Base-by-base conservation (phyloP, 2,888 invertebrate species). In the Endotricha flammealis region DNA sequence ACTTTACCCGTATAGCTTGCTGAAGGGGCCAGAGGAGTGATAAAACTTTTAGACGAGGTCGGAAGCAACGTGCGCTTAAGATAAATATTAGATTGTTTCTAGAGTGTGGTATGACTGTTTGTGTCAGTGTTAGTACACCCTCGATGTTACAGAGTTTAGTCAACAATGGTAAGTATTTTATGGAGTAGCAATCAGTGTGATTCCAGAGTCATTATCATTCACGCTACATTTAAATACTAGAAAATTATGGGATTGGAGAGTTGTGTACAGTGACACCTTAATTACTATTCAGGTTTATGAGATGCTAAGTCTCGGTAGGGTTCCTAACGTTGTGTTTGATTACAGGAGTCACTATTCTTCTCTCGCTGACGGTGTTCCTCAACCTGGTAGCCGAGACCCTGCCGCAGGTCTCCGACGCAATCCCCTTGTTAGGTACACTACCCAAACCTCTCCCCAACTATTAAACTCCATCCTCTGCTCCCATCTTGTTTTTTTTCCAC, bases 321-420 rank as follows among this genome's bases (percentile, higher is more conserved):
- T 45, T 80, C 86, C 87, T 88, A 87, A 89, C 85, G 72, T 69
- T 89, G 73, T 89, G 82, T 90, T 90, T 90, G 91, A 90, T 94
- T 94, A 88, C 95, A 97, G 97, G 97, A 91, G 97, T 98, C 90
- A 97, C 97, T 90, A 97, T 98, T 90, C 95, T 98, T 89, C 96
- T 99, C 87, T 98, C 98, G 88, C 94, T 99, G 91, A 98, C 98
- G 91, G 98, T 99, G 91, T 99, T 99, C 92, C 95, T 98, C 91
- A 96, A 98, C 91, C 94, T 98, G 91, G 98, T 99, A 88, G 97
- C 98, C 69, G 98, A 98, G 93, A 97, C 98, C 89, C 95, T 98
- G 94, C 98, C 98, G 88, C 97, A 96, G 91, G 98, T 98, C 88
- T 98, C 98, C 89, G 98, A 98, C 90, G 98, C 98, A 88, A 97